Evolutionary conservation across 2,888 invertebrate genomes (phyloP), one percentile per base, ranked within the genome.

Genomic region (Malacosoma neustria): DNA sequence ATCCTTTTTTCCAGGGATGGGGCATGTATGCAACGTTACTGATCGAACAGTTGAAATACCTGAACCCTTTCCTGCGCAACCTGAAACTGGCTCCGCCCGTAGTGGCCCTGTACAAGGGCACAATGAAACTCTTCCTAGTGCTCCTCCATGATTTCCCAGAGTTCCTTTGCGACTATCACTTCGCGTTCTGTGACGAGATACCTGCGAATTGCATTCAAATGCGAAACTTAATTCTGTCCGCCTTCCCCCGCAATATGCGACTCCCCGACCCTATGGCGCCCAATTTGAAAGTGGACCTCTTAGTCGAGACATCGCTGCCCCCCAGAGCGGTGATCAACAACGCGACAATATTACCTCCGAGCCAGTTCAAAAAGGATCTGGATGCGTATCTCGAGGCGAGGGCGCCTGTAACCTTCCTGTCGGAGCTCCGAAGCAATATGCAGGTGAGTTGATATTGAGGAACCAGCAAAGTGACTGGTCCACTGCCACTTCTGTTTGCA

Each of bases 151-250:
- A 99, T 72, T 99, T 99, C 74, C 99, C 99, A 0, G 99, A 99
- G 81, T 98, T 99, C 74, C 88, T 99, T 35, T 99, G 99, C 76
- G 99, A 99, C 72, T 99, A 98, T 75, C 98, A 99, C 74, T 99
- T 99, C 72, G 96, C 96, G 32, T 98, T 99, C 84, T 99, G 99
- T 74, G 99, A 99, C 75, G 98, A 97, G 43, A 99, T 99, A 57
- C 99, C 99, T 33, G 97, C 99, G 3, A 99, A 99, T 74, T 99
- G 99, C 79, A 98, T 99, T 51, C 99, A 96, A 75, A 97, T 99
- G 96, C 89, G 99, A 35, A 99, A 99, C 72, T 88, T 99, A 38
- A 98, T 99, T 37, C 86, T 99, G 44, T 98, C 98, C 3, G 99
- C 99, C 1, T 99, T 98, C 72, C 99, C 99, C 6, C 89, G 98